Conservation (phyloP, 1,140 invertebrate genomes). For the Sycophila sp. region DNA sequence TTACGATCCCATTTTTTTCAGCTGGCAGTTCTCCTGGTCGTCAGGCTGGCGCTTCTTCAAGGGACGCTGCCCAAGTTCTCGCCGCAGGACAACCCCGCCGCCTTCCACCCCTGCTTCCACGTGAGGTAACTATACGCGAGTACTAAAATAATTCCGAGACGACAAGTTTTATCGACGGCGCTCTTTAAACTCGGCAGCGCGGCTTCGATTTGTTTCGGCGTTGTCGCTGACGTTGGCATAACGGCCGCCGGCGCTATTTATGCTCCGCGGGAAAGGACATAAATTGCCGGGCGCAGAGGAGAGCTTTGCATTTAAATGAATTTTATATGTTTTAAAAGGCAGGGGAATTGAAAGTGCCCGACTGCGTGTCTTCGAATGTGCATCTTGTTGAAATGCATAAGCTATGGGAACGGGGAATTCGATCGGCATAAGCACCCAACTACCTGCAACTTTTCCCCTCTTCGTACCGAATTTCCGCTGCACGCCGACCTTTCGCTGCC, state of each 20-base stretch:
- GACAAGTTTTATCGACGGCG: background rate
- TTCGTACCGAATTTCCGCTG: constrained; percentile 7
- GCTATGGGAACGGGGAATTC: too few species aligned
- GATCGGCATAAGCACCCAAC: too few species aligned
- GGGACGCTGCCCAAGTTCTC: constrained; percentile 83
- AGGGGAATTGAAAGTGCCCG: constrained; percentile 7
- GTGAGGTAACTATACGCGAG: constrained; percentile 70
- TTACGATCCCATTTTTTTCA: constrained; percentile 64
- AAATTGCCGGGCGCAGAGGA: background rate
- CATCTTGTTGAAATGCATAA: too few species aligned
- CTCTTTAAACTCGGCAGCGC: background rate
- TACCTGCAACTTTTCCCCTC: background rate
- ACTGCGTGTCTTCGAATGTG: too few species aligned
- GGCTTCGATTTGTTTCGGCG: constrained; percentile 1
- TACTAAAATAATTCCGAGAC: background rate
- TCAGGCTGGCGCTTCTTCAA: constrained; percentile 77
- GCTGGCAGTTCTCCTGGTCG: constrained; percentile 70
- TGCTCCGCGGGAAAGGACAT: background rate
- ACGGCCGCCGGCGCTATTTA: background rate
- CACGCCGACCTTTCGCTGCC: constrained; percentile 20
- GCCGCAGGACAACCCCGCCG: constrained; percentile 85
- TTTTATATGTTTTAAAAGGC: too few species aligned
- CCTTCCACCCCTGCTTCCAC: constrained; percentile 78
- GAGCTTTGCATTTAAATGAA: too few species aligned
- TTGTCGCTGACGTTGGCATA: background rate